These are phyloP conservation scores for Tenrec ecaudatus DNA, from an alignment of 2,113 vertebrate genomes.

Conservation along the genomic window DNA sequence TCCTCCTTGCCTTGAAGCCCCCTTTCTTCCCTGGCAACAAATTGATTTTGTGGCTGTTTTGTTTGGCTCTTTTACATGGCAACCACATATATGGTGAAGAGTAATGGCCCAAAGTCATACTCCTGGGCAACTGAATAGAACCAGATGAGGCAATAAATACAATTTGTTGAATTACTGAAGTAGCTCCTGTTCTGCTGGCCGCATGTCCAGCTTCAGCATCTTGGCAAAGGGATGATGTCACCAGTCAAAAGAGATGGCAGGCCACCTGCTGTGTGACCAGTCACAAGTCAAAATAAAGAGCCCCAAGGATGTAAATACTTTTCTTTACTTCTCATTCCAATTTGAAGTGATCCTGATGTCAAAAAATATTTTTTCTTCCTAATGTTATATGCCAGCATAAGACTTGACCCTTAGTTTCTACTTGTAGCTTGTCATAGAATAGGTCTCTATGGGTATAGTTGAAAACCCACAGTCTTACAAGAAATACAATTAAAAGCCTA, in stretches of 20 bases:
- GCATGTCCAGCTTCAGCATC: conserved; percentile 31
- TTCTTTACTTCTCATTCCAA: background rate
- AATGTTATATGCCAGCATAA: background rate
- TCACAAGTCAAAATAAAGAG: background rate
- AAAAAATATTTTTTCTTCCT: background rate
- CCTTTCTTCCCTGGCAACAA: conserved; percentile 77
- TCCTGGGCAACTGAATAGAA: conserved; percentile 63
- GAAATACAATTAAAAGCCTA: background rate
- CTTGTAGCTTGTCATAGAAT: background rate
- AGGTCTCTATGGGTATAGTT: background rate
- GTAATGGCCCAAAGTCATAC: conserved; percentile 73
- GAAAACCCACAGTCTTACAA: background rate
- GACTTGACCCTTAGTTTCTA: background rate
- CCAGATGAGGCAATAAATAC: conserved; percentile 73
- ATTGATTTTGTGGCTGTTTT: conserved; percentile 80
- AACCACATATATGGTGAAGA: conserved; percentile 78
- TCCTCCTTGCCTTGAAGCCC: conserved; percentile 72
- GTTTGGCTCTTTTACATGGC: conserved; percentile 76
- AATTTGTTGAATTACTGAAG: conserved; percentile 77
- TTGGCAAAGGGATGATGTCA: conserved; percentile 65
- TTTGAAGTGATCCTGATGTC: background rate
- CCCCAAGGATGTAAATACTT: background rate
- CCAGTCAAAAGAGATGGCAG: conserved; percentile 24
- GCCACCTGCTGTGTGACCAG: conserved; percentile 40
- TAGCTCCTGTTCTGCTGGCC: conserved; percentile 63